phyloP scores from a whole-genome alignment of 2,797 vertebrate genomes.

The Spea hammondii region DNA sequence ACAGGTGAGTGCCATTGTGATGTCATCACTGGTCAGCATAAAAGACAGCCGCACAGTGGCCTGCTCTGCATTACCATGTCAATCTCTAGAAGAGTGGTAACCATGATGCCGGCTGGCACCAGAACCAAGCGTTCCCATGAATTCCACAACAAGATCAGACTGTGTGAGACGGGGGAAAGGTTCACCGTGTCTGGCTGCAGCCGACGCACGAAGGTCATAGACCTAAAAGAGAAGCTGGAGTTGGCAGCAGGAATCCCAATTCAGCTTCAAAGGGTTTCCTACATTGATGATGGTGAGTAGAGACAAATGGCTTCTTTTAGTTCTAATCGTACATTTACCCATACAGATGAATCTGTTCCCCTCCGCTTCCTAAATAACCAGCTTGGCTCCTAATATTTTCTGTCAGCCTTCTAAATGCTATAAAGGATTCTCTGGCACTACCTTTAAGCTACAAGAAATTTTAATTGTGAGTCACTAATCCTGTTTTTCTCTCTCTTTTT shows the following conservation, averaged over 20 bases:
- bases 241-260: constrained; percentile 19
- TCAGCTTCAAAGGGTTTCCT: background rate
- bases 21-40: background rate
- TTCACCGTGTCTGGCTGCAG: constrained; percentile 19
- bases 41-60: background rate
- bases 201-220: background rate
- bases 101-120: background rate
- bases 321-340: too few species aligned
- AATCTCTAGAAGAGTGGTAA: background rate
- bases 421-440: too few species aligned
- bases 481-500: background rate
- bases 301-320: too few species aligned
- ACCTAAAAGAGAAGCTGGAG: constrained; percentile 23
- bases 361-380: too few species aligned
- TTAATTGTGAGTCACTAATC: too few species aligned
- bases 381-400: too few species aligned
- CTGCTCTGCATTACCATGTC: background rate
- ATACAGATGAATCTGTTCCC: too few species aligned
- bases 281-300: constrained; percentile 34
- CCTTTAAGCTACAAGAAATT: too few species aligned
- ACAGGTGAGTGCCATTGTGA: too few species aligned
- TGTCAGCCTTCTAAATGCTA: too few species aligned
- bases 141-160: constrained; percentile 2
- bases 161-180: constrained; percentile 20
- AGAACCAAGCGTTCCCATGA: background rate